Conservation (phyloP, 2,113 vertebrate genomes). For the Paramisgurnus dabryanus region DNA sequence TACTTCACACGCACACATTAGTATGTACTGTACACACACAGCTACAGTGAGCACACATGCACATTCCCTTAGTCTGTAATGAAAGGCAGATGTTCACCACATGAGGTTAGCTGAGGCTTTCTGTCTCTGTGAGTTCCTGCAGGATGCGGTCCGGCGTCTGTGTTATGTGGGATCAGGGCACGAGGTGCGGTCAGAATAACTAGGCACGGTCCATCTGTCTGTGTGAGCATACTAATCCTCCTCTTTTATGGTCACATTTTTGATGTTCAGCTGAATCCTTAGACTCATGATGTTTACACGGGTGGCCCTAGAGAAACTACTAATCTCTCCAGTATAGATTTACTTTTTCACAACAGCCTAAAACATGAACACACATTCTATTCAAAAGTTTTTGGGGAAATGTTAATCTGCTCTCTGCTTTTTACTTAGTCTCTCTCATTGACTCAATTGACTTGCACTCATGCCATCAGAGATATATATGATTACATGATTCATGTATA, state of each 20-base stretch:
- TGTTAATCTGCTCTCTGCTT: too few relatives aligned
- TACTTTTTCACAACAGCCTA: not conserved
- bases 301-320: not conserved
- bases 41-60: not conserved
- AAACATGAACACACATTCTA: too few relatives aligned
- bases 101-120: conserved; percentile 37
- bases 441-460: too few relatives aligned
- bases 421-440: too few relatives aligned
- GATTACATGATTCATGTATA: too few relatives aligned
- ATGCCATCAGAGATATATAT: too few relatives aligned
- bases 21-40: not conserved
- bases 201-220: not conserved
- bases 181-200: conserved; percentile 43
- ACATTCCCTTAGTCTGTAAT: conserved; percentile 51
- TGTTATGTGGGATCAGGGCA: conserved; percentile 46
- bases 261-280: conserved; percentile 12
- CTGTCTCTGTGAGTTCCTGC: not conserved
- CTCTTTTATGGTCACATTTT: not conserved
- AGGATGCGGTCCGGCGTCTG: conserved; percentile 8
- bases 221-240: not conserved
- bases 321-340: not conserved
- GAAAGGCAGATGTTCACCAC: conserved; percentile 61
- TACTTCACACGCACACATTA: not conserved
- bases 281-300: not conserved
- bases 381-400: too few relatives aligned